Base-by-base conservation (phyloP, 2,113 vertebrate genomes). In the Canis aureus region DNA sequence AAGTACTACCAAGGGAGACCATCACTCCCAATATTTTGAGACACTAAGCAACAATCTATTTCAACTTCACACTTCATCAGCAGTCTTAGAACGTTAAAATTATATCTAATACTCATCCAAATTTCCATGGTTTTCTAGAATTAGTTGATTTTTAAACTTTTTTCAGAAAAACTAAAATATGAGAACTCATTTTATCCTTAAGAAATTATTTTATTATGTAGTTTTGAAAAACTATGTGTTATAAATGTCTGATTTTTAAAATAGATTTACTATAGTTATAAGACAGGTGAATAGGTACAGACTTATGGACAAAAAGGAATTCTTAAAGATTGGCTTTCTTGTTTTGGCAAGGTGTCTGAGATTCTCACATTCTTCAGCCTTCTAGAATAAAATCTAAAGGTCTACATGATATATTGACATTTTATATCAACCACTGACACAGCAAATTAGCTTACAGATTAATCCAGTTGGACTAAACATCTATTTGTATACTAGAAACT, bases 161-260 rank as follows among this genome's bases (percentile, higher is more conserved):
- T 87, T 81, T 80, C 59, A 91, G 32, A 67, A 13, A 83, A 87
- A 71, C 32, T 76, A 88, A 93, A 95, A 62, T 91, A 79, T 35
- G 25, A 94, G 10, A 91, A 82, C 15, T 79, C 49, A 51, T 78
- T 51, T 51, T 73, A 73, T 51, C 22, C 35, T 38, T 35, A 69
- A 69, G 27, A 49, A 76, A 23, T 53, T 88, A 59, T 83, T 85
- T 91, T 92, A 55, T 73, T 69, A 71, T 49, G 8, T 60, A 12
- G n/a, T 82, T 91, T 35, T 12, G 76, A 81, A 92, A 89, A 91
- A 10, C 11, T 32, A 17, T 23, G 43, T 23, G 27, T n/a, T 67
- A 69, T 88, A 80, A 84, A 38, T 62, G 27, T 88, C n/a, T 87
- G 16, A 6, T 25, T 85, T 83, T 57, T 86, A 57, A 92, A 91